A percentile compares a stretch with the other conserved stretches of the same genome.
Evolutionary conservation across 2,797 vertebrate genomes (phyloP).

Genomic region (Cyclura pinguis): DNA sequence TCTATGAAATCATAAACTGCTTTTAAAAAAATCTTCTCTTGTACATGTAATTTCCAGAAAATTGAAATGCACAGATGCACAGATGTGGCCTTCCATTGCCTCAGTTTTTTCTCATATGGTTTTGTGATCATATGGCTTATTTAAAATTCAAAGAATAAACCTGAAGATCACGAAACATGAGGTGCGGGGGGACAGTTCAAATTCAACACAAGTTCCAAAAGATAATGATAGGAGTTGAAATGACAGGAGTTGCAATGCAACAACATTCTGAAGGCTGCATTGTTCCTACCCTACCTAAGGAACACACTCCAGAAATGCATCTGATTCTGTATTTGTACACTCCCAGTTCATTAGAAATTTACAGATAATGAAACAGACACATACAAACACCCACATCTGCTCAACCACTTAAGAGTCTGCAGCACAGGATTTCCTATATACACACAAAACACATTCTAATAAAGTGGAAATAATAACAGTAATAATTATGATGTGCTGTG

Average conservation of each 20-base stretch:
- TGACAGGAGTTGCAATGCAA: no score
- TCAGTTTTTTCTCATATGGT: constrained; percentile 16
- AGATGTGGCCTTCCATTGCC: constrained; percentile 21
- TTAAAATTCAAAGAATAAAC: not conserved
- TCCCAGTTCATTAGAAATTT: not conserved
- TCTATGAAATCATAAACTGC: no score
- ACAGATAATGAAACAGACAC: not conserved
- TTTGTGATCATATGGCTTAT: constrained; percentile 14
- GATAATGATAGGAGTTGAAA: no score
- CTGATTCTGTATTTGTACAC: not conserved
- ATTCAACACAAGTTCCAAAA: not conserved
- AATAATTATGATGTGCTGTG: no score
- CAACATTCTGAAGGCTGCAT: no score
- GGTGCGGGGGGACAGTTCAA: not conserved
- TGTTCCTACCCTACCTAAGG: no score
- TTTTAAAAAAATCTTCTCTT: not conserved
- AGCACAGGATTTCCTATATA: no score
- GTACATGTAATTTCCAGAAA: constrained; percentile 32
- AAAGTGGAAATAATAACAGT: not conserved
- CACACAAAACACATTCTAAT: not conserved
- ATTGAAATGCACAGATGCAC: constrained; percentile 38
- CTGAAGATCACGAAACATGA: not conserved
- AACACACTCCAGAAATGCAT: not conserved
- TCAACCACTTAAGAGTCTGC: not conserved
- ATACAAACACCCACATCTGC: not conserved